phyloP scores from a whole-genome alignment of 30 jellyfish, hydroid and myxozoan genomes.

The Hydractinia symbiolongicarpus region DNA sequence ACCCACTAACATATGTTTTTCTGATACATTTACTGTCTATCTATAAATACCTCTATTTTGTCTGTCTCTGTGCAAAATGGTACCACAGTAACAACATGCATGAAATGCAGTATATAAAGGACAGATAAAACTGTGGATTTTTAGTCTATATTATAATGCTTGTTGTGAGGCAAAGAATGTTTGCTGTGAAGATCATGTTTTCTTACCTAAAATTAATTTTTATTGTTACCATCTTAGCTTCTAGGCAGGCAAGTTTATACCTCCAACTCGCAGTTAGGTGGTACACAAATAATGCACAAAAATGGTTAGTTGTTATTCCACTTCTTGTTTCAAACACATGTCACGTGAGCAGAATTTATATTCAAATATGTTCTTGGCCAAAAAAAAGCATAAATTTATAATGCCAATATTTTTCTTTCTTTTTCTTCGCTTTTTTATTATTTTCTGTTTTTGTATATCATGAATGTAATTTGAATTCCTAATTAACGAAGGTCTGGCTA shows the following conservation, averaged over 20 bases:
- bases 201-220: neutral
- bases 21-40: neutral
- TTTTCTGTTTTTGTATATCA: too few species aligned
- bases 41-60: too few species aligned
- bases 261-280: constrained; percentile 92
- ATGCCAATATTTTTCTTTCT: neutral
- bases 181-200: too few species aligned
- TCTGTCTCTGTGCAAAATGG: too few species aligned
- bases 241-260: constrained; percentile 84
- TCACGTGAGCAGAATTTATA: too few species aligned
- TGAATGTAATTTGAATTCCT: too few species aligned
- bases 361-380: neutral
- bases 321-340: too few species aligned
- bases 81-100: too few species aligned
- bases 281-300: constrained; percentile 75
- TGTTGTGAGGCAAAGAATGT: too few species aligned
- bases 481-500: neutral
- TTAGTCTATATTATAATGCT: too few species aligned
- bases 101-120: too few species aligned
- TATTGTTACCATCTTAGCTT: constrained; percentile 35
- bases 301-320: constrained; percentile 44
- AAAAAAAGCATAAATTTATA: neutral
- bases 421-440: neutral
- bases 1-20: neutral
- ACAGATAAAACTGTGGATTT: too few species aligned